Evolutionary conservation across 2,888 invertebrate species (phyloP).

Genomic region (Sinodicranocentrus sp.): DNA sequence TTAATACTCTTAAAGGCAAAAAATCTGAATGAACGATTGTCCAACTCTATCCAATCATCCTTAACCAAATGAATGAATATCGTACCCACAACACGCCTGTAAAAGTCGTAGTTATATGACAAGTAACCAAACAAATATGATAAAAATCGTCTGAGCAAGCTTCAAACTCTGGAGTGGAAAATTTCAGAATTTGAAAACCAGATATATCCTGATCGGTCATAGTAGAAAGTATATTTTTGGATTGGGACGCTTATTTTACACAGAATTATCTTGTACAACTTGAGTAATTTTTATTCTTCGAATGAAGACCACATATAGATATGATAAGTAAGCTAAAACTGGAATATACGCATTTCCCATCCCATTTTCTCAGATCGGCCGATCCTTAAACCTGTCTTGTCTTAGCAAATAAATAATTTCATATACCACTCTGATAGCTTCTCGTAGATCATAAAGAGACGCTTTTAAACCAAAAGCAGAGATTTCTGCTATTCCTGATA

Average conservation of each 20-base stretch:
- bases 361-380: slow-evolving; percentile 62
- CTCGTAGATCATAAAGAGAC: slow-evolving; percentile 44
- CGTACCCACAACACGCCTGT: slow-evolving; percentile 22
- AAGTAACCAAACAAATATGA: slow-evolving; percentile 55
- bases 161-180: slow-evolving; percentile 62
- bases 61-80: slow-evolving; percentile 47
- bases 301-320: neutral
- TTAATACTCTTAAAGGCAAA: slow-evolving; percentile 3
- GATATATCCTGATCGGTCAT: slow-evolving; percentile 46
- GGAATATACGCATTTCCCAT: slow-evolving; percentile 51
- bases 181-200: slow-evolving; percentile 62
- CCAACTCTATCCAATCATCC: slow-evolving; percentile 41
- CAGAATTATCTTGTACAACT: slow-evolving; percentile 32
- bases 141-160: slow-evolving; percentile 63
- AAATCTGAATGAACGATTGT: slow-evolving; percentile 17
- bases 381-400: slow-evolving; percentile 55
- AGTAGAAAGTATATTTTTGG: slow-evolving; percentile 56
- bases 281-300: neutral
- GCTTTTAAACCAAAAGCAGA: slow-evolving; percentile 64
- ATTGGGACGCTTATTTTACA: slow-evolving; percentile 32
- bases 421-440: slow-evolving; percentile 31
- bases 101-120: slow-evolving; percentile 40
- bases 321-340: slow-evolving; percentile 62
- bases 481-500: slow-evolving; percentile 65
- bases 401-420: slow-evolving; percentile 45